Evolutionary conservation across 1,140 invertebrate genomes (phyloP).

Genomic region (Tetranychus cinnabarinus): DNA sequence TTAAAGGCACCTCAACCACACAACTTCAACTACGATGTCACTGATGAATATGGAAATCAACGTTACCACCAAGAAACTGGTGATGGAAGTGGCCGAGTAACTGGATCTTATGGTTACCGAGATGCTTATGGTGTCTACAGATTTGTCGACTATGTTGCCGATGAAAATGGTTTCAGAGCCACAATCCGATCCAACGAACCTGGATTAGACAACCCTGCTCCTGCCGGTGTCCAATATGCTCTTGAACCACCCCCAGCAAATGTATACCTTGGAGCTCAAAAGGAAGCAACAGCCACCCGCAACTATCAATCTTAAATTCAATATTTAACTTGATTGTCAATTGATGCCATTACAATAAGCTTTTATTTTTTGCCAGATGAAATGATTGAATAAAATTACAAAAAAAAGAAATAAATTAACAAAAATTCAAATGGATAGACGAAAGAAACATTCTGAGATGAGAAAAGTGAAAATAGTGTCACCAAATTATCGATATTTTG

Average conservation of each 20-base stretch:
- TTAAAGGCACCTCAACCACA: conserved; percentile 9
- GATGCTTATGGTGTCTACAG: conserved; percentile 5
- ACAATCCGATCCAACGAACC: conserved; percentile 14
- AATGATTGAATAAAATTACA: too few species aligned
- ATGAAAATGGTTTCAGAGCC: conserved; percentile 18
- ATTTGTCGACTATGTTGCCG: conserved; percentile 13
- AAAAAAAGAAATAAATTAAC: too few species aligned
- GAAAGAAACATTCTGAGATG: too few species aligned
- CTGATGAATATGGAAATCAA: conserved; percentile 10
- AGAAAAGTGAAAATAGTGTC: too few species aligned
- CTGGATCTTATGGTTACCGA: conserved; percentile 10
- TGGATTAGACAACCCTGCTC: conserved; percentile 4
- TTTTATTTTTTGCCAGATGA: too few species aligned
- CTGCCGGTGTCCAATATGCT: conserved; percentile 1
- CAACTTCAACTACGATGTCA: conserved; percentile 11
- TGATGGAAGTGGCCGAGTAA: conserved; percentile 12
- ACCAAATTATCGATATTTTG: too few species aligned
- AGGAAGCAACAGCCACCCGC: too few species aligned
- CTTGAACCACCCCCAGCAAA: neutral
- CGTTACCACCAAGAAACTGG: conserved; percentile 9
- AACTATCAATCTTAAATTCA: too few species aligned
- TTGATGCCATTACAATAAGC: too few species aligned
- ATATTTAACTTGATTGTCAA: too few species aligned
- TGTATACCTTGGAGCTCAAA: neutral
- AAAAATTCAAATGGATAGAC: too few species aligned